Evolutionary conservation across 2,113 vertebrate genomes (phyloP).

Genomic region (Donacobius atricapilla): DNA sequence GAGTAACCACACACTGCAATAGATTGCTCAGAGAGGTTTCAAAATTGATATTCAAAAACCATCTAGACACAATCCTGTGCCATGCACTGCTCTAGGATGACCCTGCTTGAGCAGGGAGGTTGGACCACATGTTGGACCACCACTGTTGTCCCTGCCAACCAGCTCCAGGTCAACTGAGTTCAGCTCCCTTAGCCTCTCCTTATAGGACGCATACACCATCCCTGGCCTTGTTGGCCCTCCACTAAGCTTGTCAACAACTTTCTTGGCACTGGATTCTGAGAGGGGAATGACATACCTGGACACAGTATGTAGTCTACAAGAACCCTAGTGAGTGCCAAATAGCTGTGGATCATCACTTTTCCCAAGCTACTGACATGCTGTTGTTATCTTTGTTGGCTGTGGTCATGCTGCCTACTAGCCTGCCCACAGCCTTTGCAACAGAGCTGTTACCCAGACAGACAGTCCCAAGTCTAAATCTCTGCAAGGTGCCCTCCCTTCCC

Average conservation of each 20-base stretch:
- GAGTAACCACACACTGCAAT: accelerated
- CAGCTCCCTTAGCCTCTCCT: background rate
- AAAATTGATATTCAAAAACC: background rate
- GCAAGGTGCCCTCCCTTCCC: background rate
- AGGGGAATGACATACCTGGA: background rate
- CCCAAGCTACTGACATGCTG: background rate
- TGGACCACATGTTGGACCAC: background rate
- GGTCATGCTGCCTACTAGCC: background rate
- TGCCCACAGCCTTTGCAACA: background rate
- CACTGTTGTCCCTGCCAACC: background rate
- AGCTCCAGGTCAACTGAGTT: background rate
- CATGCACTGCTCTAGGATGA: background rate
- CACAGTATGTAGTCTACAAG: background rate
- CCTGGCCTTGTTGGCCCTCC: background rate
- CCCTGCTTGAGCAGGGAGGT: background rate
- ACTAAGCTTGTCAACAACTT: background rate
- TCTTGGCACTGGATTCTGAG: background rate
- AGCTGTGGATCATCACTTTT: background rate
- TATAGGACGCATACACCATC: background rate
- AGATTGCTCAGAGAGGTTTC: background rate
- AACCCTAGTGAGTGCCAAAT: background rate
- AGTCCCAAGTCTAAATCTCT: background rate
- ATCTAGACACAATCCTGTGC: background rate
- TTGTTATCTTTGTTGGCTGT: background rate
- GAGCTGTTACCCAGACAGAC: background rate